Percentiles rank a stretch among this genome's conserved stretches.
These are phyloP conservation scores for Acheta domesticus DNA, from an alignment of 2,888 invertebrate genomes.

Conservation along the genomic window DNA sequence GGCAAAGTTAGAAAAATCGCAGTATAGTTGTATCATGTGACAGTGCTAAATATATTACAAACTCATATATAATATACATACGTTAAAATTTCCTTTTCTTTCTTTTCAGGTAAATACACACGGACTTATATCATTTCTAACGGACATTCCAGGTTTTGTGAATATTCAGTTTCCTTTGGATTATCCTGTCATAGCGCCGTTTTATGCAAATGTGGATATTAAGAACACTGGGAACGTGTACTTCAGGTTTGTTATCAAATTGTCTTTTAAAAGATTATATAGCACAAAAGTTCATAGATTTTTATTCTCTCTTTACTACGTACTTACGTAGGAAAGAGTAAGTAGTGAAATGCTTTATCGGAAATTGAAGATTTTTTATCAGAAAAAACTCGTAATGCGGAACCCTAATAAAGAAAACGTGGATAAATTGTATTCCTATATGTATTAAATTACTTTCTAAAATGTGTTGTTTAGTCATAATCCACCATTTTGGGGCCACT, in stretches of 20 bases:
- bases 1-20: too few species aligned
- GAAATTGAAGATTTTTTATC: too few species aligned
- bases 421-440: too few species aligned
- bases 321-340: not conserved
- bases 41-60: too few species aligned
- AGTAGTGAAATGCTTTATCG: too few species aligned
- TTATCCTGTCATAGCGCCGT: constrained; percentile 84
- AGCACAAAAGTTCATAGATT: not conserved
- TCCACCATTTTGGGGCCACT: too few species aligned
- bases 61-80: too few species aligned
- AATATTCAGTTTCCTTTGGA: constrained; percentile 86
- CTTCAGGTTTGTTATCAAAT: constrained; percentile 52
- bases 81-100: constrained; percentile 21
- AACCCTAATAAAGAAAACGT: too few species aligned
- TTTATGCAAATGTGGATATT: constrained; percentile 89
- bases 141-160: constrained; percentile 81
- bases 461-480: too few species aligned
- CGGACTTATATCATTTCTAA: constrained; percentile 83
- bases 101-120: constrained; percentile 77
- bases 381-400: too few species aligned
- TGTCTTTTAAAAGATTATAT: not conserved
- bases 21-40: too few species aligned
- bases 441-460: too few species aligned
- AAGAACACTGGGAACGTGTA: constrained; percentile 67
- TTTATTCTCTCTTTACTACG: not conserved